A percentile compares a stretch with the other conserved stretches of the same genome.
Evolutionary conservation across 2,113 vertebrate species (phyloP).

Genomic region (Pedetes capensis): DNA sequence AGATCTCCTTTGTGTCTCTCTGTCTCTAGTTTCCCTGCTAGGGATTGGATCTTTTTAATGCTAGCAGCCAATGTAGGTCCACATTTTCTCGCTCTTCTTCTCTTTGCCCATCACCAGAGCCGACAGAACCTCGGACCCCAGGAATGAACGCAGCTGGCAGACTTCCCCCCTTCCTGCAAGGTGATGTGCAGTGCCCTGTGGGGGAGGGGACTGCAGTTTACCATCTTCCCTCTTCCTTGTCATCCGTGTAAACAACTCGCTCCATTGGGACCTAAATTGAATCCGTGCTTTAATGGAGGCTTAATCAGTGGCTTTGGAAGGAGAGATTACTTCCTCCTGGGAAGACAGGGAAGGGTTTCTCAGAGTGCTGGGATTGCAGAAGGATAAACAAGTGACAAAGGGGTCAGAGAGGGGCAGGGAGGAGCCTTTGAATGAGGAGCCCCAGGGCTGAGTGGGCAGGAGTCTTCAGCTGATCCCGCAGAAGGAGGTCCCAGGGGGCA

Average conservation of each 20-base stretch:
- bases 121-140: background rate
- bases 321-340: background rate
- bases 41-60: background rate
- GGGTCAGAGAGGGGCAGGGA: background rate
- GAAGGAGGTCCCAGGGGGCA: rapidly evolving
- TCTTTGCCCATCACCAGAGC: background rate
- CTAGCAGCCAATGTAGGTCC: no score
- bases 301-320: background rate
- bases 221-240: background rate
- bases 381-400: background rate
- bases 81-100: rapidly evolving
- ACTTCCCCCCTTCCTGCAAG: background rate
- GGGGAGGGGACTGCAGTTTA: background rate
- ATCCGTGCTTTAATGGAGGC: background rate
- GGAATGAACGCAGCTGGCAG: no score
- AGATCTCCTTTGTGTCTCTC: background rate
- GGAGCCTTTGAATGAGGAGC: background rate
- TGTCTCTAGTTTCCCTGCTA: background rate
- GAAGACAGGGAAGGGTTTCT: background rate
- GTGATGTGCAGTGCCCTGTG: rapidly evolving
- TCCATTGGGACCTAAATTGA: background rate
- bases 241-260: background rate
- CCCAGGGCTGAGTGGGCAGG: rapidly evolving
- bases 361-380: background rate
- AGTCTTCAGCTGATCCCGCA: rapidly evolving